A percentile compares a stretch with the other conserved stretches of the same genome.
phyloP scores from a whole-genome alignment of 2,888 invertebrate genomes.

The Disparrhopalites patrizii region DNA sequence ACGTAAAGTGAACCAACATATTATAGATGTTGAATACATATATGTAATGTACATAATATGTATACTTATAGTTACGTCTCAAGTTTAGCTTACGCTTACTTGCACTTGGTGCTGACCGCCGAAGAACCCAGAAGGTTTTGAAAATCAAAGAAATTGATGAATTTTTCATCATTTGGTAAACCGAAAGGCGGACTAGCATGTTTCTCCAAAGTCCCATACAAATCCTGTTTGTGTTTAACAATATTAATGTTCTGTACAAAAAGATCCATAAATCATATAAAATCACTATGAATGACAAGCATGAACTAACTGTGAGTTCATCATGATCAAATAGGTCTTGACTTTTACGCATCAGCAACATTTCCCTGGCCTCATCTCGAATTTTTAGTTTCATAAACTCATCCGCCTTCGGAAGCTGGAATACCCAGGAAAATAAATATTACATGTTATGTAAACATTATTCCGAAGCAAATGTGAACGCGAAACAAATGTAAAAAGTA shows the following conservation, averaged over 20 bases:
- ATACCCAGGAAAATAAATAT: not conserved
- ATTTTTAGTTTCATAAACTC: constrained; percentile 34
- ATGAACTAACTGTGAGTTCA: constrained; percentile 60
- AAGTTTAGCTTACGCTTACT: too few species aligned
- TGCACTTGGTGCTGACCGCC: constrained; percentile 70
- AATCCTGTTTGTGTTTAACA: too few species aligned
- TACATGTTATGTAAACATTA: not conserved
- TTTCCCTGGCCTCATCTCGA: constrained; percentile 79
- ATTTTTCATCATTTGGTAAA: constrained; percentile 69
- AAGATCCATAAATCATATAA: not conserved
- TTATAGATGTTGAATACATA: too few species aligned
- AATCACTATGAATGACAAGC: constrained; percentile 1
- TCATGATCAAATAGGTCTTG: constrained; percentile 79
- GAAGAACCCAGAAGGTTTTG: constrained; percentile 64
- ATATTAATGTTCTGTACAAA: not conserved
- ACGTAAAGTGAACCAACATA: too few species aligned
- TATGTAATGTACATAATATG: constrained; percentile 54
- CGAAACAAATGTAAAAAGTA: too few species aligned
- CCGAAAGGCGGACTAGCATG: constrained; percentile 65
- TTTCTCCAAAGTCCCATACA: constrained; percentile 80
- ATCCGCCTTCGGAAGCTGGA: constrained; percentile 30
- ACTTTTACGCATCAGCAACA: constrained; percentile 79
- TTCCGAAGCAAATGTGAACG: not conserved
- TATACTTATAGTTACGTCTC: constrained; percentile 51
- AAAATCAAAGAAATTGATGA: constrained; percentile 81